phyloP scores from a whole-genome alignment of 2,888 invertebrate genomes.

The Schizotus pectinicornis region DNA sequence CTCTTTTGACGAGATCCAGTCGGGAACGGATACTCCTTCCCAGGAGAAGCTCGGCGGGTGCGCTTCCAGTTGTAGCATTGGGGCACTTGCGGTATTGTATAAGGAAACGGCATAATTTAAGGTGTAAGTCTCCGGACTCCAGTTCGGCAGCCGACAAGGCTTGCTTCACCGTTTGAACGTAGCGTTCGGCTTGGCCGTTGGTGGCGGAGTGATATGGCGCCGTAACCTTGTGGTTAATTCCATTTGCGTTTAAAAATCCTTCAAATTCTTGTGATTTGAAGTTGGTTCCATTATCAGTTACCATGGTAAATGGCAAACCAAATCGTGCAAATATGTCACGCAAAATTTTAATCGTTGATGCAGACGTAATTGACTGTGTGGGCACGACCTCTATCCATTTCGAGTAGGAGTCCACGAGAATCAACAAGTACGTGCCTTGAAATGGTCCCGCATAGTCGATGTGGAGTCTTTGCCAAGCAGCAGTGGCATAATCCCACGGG shows the following conservation, averaged over 20 bases:
- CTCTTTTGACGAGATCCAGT: too few species aligned
- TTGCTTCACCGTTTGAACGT: background rate
- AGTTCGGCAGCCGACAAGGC: background rate
- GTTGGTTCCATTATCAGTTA: background rate
- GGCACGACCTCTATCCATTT: background rate
- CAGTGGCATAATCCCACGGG: constrained; percentile 38
- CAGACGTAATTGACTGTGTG: background rate
- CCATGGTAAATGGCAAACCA: background rate
- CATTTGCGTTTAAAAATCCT: background rate
- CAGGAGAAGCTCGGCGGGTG: too few species aligned
- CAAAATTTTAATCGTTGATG: background rate
- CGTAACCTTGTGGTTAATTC: background rate
- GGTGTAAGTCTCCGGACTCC: background rate
- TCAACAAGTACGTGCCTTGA: constrained; percentile 13
- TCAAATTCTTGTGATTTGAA: background rate
- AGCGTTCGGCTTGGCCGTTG: constrained; percentile 21
- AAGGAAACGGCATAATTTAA: too few species aligned
- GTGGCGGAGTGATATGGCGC: constrained; percentile 11
- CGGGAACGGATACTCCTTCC: too few species aligned
- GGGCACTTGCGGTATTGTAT: too few species aligned
- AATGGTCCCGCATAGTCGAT: constrained; percentile 53
- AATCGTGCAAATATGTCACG: background rate
- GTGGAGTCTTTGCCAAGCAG: constrained; percentile 53
- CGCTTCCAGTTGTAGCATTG: too few species aligned
- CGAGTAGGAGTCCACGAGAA: constrained; percentile 20